These are phyloP conservation scores for Monoplex corrugatus DNA, from an alignment of 2,888 invertebrate genomes.

Conservation along the genomic window DNA sequence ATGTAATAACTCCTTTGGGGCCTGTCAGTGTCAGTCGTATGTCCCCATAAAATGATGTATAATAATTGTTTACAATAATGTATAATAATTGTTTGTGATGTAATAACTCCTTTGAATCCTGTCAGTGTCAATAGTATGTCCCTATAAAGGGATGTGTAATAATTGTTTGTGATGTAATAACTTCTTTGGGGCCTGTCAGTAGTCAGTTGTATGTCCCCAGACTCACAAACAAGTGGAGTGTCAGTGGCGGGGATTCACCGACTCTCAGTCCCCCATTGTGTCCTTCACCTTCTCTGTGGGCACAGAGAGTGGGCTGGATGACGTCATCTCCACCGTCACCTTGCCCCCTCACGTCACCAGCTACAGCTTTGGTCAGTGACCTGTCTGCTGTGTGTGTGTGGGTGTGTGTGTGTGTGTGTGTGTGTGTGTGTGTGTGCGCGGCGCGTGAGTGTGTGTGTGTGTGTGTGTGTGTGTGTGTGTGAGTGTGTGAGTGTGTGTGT, in stretches of 20 bases:
- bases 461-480: conserved; percentile 22
- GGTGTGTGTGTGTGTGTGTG: conserved; percentile 3
- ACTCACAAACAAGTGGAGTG: conserved; percentile 56
- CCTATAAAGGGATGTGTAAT: no score
- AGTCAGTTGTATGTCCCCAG: conserved; percentile 42
- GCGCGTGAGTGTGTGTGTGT: neutral
- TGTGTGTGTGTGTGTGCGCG: neutral
- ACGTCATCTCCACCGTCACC: conserved; percentile 54
- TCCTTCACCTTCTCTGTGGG: conserved; percentile 59
- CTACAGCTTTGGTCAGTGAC: conserved; percentile 34
- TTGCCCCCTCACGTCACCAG: conserved; percentile 42
- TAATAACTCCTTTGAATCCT: no score
- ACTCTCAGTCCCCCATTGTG: conserved; percentile 60
- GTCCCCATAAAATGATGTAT: neutral
- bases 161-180: no score
- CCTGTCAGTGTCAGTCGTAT: no score
- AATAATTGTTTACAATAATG: no score
- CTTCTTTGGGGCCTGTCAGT: no score
- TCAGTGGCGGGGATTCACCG: conserved; percentile 63
- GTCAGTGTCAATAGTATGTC: no score
- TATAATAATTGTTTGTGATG: no score
- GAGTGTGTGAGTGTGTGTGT: neutral
- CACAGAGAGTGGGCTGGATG: conserved; percentile 50
- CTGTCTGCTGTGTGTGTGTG: neutral
- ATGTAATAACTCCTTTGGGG: no score